Conservation (phyloP, 2,797 vertebrate species). For the Leucoraja ocellata region DNA sequence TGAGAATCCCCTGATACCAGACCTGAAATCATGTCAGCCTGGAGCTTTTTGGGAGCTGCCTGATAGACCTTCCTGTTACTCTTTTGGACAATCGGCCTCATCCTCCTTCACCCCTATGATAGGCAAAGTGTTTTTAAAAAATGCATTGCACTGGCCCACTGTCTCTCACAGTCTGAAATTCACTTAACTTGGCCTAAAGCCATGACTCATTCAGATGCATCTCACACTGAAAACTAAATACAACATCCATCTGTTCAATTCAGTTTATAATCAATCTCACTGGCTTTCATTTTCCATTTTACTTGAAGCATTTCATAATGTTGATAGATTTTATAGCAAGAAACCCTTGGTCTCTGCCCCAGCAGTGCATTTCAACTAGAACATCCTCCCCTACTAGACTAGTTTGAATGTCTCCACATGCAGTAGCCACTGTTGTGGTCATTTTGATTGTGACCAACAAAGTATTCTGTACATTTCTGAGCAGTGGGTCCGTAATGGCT, state of each 20-base stretch:
- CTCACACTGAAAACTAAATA: constrained; percentile 26
- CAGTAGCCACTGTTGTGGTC: neutral
- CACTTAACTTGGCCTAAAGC: neutral
- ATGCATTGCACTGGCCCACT: neutral
- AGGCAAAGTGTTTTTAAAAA: neutral
- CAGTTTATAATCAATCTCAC: neutral
- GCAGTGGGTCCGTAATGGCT: neutral
- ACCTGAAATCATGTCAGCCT: neutral
- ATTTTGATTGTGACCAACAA: neutral
- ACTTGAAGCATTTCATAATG: neutral
- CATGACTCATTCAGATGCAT: neutral
- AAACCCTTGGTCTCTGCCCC: neutral
- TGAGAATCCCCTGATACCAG: neutral
- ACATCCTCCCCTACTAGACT: neutral
- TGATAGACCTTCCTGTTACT: neutral
- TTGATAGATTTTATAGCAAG: neutral
- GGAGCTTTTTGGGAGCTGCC: neutral
- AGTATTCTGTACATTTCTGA: neutral
- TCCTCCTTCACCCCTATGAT: neutral
- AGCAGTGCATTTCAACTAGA: neutral
- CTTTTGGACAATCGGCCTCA: neutral
- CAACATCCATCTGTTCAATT: neutral
- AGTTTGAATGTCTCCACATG: neutral
- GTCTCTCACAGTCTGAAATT: neutral
- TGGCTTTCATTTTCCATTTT: constrained; percentile 3